Evolutionary conservation across 2,888 invertebrate species (phyloP).

Genomic region (Aplocera efformata): DNA sequence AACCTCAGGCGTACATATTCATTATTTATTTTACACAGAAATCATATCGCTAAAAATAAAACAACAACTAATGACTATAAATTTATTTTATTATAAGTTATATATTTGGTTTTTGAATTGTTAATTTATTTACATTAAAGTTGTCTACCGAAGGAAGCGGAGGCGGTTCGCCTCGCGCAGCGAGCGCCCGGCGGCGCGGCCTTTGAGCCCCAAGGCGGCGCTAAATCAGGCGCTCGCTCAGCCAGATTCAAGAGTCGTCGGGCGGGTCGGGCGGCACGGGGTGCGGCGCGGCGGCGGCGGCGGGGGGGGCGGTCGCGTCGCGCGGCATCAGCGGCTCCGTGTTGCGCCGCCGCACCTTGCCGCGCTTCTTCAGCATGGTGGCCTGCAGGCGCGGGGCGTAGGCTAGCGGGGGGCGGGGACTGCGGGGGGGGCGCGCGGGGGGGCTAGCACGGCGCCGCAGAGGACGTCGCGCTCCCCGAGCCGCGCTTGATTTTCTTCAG

Average conservation of each 20-base stretch:
- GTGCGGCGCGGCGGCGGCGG: constrained; percentile 55
- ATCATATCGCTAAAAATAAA: constrained; percentile 62
- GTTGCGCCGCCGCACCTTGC: constrained; percentile 97
- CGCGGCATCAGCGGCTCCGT: constrained; percentile 90
- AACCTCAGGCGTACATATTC: constrained; percentile 38
- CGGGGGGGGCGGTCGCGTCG: constrained; percentile 50
- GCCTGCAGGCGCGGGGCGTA: constrained; percentile 86
- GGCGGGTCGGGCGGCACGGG: constrained; percentile 61
- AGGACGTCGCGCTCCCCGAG: constrained; percentile 84
- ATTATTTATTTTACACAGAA: constrained; percentile 54
- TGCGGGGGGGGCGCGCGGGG: constrained; percentile 38
- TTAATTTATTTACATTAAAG: constrained; percentile 58
- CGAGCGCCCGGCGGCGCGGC: constrained; percentile 60
- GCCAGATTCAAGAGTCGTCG: constrained; percentile 85
- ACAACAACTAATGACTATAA: constrained; percentile 64
- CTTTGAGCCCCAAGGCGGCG: constrained; percentile 73
- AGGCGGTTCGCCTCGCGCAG: constrained; percentile 33
- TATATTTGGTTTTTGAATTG: constrained; percentile 42
- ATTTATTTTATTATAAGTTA: constrained; percentile 51
- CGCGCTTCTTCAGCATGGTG: constrained; percentile 99
- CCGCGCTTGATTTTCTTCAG: constrained; percentile 99
- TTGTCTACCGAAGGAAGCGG: constrained; percentile 20
- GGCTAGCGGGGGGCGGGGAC: constrained; percentile 34
- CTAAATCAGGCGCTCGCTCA: constrained; percentile 86
- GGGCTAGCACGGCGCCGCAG: constrained; percentile 69